Conservation (phyloP, 2,113 vertebrate species). For the Pituophis catenifer region DNA sequence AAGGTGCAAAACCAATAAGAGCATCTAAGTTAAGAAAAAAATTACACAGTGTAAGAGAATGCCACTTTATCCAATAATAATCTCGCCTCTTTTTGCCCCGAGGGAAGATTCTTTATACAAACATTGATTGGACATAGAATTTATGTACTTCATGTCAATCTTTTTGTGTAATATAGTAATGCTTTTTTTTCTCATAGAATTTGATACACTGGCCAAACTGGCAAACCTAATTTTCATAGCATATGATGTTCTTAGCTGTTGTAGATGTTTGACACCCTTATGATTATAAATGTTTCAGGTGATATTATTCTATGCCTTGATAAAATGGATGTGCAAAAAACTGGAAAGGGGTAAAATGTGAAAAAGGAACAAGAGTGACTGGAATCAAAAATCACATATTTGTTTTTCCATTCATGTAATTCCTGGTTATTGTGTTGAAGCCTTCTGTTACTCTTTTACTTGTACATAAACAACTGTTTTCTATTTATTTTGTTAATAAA, state of each 20-base stretch:
- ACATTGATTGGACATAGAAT: not conserved
- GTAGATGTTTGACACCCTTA: slow-evolving; percentile 79
- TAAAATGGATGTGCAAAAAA: slow-evolving; percentile 92
- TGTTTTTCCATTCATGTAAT: not conserved
- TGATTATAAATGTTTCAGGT: slow-evolving; percentile 97
- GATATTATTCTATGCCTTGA: slow-evolving; percentile 89
- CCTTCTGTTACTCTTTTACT: not conserved
- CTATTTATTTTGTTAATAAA: not conserved
- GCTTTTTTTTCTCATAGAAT: slow-evolving; percentile 69
- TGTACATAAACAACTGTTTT: not conserved
- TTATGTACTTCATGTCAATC: not conserved
- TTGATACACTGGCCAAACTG: slow-evolving; percentile 86
- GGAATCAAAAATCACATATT: not conserved
- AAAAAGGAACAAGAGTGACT: slow-evolving; percentile 27
- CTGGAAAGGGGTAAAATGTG: slow-evolving; percentile 72
- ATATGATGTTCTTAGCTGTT: slow-evolving; percentile 97
- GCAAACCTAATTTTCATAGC: slow-evolving; percentile 86
- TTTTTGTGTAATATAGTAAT: not conserved
- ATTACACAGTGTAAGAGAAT: not conserved
- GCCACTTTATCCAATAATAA: not conserved
- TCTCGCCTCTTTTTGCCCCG: not conserved
- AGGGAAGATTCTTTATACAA: not conserved
- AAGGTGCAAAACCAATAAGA: not conserved
- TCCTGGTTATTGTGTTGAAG: not conserved
- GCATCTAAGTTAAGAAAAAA: not conserved